These are phyloP conservation scores for Chondrosia reniformis DNA, from an alignment of 37 sponge, comb jelly and placozoan genomes.

Conservation along the genomic window DNA sequence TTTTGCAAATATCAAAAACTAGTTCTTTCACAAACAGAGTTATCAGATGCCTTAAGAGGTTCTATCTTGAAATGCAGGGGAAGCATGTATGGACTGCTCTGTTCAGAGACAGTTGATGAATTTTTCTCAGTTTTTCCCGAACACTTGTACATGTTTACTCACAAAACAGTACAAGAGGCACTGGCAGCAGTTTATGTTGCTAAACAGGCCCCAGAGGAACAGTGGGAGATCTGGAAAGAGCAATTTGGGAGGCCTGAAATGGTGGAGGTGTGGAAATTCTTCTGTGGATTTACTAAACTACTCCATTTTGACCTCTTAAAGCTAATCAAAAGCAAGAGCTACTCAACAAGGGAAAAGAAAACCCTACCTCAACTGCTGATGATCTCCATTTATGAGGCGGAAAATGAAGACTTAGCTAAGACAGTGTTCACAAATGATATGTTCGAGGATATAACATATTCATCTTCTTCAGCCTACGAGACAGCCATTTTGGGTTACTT, in stretches of 20 bases:
- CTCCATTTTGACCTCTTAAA: not conserved
- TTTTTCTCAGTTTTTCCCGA: no score
- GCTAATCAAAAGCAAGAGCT: not conserved
- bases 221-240: not conserved
- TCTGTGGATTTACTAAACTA: not conserved
- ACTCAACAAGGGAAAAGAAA: not conserved
- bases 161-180: constrained; percentile 7
- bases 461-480: not conserved
- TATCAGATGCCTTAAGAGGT: not conserved
- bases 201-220: not conserved
- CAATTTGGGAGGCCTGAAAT: not conserved
- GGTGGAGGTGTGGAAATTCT: constrained; percentile 21
- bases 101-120: not conserved
- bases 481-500: not conserved
- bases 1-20: not conserved
- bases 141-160: not conserved
- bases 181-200: constrained; percentile 6
- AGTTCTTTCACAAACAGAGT: not conserved
- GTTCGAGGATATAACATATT: not conserved
- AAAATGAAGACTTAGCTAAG: not conserved
- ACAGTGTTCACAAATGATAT: not conserved
- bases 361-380: not conserved
- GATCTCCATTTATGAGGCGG: constrained; percentile 1
- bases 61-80: no score
- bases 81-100: constrained; percentile 4